Percentiles rank a stretch among this genome's conserved stretches.
Evolutionary conservation across 2,888 invertebrate genomes (phyloP).

Genomic region (Odontomyia ornata): DNA sequence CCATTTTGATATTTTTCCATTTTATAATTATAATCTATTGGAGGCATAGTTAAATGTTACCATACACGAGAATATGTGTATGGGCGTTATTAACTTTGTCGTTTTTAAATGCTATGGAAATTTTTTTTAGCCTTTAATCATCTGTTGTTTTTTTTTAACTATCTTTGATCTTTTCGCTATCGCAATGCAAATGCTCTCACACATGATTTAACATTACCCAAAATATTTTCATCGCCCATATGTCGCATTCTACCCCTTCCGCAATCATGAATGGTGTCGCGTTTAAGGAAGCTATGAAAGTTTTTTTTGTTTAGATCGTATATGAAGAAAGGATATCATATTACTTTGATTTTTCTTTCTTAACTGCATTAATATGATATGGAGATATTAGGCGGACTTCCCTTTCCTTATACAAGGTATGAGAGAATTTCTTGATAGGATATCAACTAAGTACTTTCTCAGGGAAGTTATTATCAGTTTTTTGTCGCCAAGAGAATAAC

Average conservation of each 20-base stretch:
- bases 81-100: neutral
- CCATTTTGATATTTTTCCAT: neutral
- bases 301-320: slow-evolving; percentile 11
- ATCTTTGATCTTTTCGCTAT: slow-evolving; percentile 9
- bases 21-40: too few species aligned
- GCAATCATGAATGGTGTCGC: neutral
- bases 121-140: neutral
- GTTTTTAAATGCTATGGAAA: neutral
- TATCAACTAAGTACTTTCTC: neutral
- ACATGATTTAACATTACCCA: slow-evolving; percentile 59
- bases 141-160: slow-evolving; percentile 8
- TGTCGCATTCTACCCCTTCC: slow-evolving; percentile 45
- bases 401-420: neutral
- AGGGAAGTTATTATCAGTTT: neutral
- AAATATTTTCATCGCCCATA: slow-evolving; percentile 57
- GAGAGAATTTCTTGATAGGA: neutral
- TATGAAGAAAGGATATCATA: slow-evolving; percentile 18
- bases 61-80: neutral
- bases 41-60: too few species aligned
- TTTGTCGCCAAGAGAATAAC: too few species aligned
- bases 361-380: slow-evolving; percentile 13
- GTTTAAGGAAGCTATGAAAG: slow-evolving; percentile 2
- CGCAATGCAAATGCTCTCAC: slow-evolving; percentile 55
- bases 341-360: neutral
- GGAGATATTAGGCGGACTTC: slow-evolving; percentile 33